Evolutionary conservation across 2,797 vertebrate species (phyloP), one percentile per base, ranked within the genome.

Genomic region (Streptopelia turtur): DNA sequence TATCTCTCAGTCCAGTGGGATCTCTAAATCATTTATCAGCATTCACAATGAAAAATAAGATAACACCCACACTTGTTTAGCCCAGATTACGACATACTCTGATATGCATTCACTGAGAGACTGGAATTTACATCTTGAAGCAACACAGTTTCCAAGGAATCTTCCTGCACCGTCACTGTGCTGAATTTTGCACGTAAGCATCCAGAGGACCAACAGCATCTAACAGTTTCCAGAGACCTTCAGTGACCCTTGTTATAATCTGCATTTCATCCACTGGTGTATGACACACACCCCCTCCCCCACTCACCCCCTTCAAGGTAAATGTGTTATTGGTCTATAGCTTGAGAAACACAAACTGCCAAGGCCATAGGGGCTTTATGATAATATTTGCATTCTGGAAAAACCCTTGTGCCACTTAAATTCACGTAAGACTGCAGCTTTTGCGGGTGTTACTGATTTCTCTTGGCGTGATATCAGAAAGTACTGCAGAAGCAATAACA

Each of bases 1-100:
- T 92, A 89, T 94, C 87, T 85, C 75, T 59, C 55, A 88, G 81
- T 85, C 94, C 94, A 89, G 39, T 39, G 70, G 87, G 87, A 96
- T 87, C 80, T 84, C 79, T 70, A 95, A 91, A 95, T 82, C 74
- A 64, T 93, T 87, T 72, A 95, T 60, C 85, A 88, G 81, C 76
- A 87, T 83, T 76, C 69, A 85, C 69, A 91, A 71, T 82, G 78
- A 92, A 95, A 94, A 95, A 52, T 83, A 59, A 81, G 66, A 4
- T 52, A 87, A 88, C 24, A 45, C 47, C n/a, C 91, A 84, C 55
- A 50, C 45, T 74, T 80, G 52, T 70, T 80, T 78, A 79, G 87
- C 21, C 64, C 63, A 89, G 87, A 70, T 92, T 79, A 94, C 0
- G 9, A 83, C 37, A 50, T 4, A 57, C 33, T 76, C 65, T 31